Evolutionary conservation across 1,140 invertebrate genomes (phyloP).

Genomic region (Aethina tumida): DNA sequence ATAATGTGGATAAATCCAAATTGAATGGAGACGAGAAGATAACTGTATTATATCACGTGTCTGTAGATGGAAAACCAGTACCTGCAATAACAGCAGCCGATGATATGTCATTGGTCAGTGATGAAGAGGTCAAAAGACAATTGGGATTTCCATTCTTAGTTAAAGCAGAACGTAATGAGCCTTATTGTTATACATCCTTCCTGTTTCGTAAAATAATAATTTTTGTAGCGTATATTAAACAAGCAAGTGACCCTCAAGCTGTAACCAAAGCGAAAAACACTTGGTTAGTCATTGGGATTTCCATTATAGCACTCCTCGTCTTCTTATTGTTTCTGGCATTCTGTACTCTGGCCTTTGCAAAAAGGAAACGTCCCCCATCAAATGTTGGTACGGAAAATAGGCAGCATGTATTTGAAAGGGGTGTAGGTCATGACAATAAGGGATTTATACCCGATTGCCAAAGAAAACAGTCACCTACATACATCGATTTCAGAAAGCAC

Average conservation of each 20-base stretch:
- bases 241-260: constrained; percentile 50
- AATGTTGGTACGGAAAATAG: constrained; percentile 15
- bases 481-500: constrained; percentile 29
- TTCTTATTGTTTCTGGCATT: constrained; percentile 50
- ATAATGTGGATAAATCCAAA: constrained; percentile 37
- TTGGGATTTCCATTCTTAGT: constrained; percentile 63
- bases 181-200: not conserved
- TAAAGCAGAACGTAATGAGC: constrained; percentile 68
- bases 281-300: constrained; percentile 51
- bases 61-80: constrained; percentile 64
- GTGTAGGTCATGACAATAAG: constrained; percentile 17
- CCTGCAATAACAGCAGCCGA: constrained; percentile 64
- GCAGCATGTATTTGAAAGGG: constrained; percentile 25
- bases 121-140: constrained; percentile 61
- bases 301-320: constrained; percentile 48
- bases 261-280: constrained; percentile 50
- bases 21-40: constrained; percentile 32
- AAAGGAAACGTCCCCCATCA: constrained; percentile 38
- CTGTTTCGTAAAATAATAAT: not conserved
- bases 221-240: constrained; percentile 59
- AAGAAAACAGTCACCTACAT: constrained; percentile 25
- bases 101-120: constrained; percentile 65
- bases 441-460: constrained; percentile 11
- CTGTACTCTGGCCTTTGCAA: constrained; percentile 48
- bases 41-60: constrained; percentile 65